phyloP scores from a whole-genome alignment of 1,140 invertebrate genomes.

The Drosophila lini region DNA sequence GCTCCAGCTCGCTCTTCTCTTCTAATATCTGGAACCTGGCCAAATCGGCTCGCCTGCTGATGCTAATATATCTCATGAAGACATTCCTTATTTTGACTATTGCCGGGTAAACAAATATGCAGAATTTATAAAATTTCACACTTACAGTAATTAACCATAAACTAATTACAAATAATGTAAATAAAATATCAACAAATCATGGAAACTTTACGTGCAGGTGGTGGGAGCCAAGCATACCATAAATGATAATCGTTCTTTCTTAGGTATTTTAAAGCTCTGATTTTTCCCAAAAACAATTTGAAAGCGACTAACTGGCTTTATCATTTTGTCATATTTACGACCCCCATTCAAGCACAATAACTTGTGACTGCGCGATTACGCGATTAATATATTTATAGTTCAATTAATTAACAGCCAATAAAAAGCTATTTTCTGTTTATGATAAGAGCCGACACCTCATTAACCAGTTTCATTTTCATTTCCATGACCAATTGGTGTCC shows the following conservation, averaged over 20 bases:
- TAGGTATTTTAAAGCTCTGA: constrained; percentile 19
- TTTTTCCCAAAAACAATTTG: constrained; percentile 25
- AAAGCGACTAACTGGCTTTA: constrained; percentile 8
- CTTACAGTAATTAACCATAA: neutral
- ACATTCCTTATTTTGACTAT: neutral
- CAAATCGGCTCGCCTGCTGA: neutral
- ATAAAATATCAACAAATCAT: constrained; percentile 4
- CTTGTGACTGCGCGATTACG: constrained; percentile 31
- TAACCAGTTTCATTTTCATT: constrained; percentile 11
- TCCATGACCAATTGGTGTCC: neutral
- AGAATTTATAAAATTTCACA: neutral
- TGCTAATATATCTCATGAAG: neutral
- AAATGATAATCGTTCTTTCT: constrained; percentile 25
- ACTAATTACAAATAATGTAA: neutral
- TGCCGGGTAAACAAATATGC: neutral
- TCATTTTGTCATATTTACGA: constrained; percentile 42
- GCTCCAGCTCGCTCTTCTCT: neutral
- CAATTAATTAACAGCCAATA: constrained; percentile 37
- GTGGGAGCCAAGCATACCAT: neutral
- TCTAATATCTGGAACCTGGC: neutral
- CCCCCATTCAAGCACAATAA: constrained; percentile 26
- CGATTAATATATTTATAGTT: constrained; percentile 39
- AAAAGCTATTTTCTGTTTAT: constrained; percentile 6
- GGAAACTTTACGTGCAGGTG: constrained; percentile 27
- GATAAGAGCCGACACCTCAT: constrained; percentile 8